phyloP scores from a whole-genome alignment of 2,888 invertebrate species.

The Cremastinae sp. region DNA sequence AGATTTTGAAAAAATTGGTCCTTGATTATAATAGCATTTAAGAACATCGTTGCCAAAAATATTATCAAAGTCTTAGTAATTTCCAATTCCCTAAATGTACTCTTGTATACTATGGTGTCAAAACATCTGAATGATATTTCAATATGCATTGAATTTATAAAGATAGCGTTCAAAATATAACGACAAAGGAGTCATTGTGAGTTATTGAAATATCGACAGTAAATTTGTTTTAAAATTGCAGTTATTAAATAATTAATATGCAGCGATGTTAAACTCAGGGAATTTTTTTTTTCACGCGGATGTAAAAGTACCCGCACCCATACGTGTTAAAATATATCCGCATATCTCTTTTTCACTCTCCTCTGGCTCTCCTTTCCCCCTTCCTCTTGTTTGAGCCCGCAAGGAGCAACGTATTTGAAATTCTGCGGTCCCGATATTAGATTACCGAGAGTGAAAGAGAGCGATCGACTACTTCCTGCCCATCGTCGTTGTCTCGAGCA shows the following conservation, averaged over 20 bases:
- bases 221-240: too few relatives aligned
- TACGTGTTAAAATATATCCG: constrained; percentile 38
- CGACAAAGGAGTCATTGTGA: too few relatives aligned
- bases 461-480: constrained; percentile 71
- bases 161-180: too few relatives aligned
- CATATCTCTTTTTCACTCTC: constrained; percentile 15
- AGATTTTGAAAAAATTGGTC: too few relatives aligned
- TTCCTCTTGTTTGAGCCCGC: constrained; percentile 37
- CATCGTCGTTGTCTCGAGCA: constrained; percentile 57
- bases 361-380: constrained; percentile 28
- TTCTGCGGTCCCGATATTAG: constrained; percentile 67
- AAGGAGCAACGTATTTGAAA: constrained; percentile 59
- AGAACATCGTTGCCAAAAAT: too few relatives aligned
- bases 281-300: neutral
- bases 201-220: too few relatives aligned
- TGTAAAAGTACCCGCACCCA: constrained; percentile 37
- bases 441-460: constrained; percentile 67
- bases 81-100: too few relatives aligned
- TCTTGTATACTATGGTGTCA: too few relatives aligned
- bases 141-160: too few relatives aligned
- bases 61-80: too few relatives aligned
- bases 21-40: too few relatives aligned
- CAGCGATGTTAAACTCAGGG: neutral
- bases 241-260: constrained; percentile 25
- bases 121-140: too few relatives aligned